These are phyloP conservation scores for Heterohyrax brucei DNA, from an alignment of 2,797 vertebrate genomes.

Conservation along the genomic window DNA sequence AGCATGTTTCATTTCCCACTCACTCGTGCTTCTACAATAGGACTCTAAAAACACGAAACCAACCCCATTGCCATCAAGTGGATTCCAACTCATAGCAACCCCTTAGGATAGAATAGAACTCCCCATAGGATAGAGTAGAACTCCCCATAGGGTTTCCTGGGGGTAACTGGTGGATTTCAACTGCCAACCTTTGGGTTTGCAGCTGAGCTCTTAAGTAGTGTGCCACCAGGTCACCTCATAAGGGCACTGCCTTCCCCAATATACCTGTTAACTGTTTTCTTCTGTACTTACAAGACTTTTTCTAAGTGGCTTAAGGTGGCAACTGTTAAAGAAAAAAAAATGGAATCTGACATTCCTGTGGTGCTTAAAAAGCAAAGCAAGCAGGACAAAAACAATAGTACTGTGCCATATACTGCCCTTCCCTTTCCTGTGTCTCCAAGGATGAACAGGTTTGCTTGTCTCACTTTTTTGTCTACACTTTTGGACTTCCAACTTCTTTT, in stretches of 20 bases:
- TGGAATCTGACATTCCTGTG: background rate
- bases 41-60: background rate
- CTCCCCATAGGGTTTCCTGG: no score
- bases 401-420: background rate
- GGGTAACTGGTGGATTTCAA: no score
- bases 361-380: conserved; percentile 48
- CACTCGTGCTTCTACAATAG: background rate
- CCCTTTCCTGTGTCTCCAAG: background rate
- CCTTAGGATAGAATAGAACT: no score
- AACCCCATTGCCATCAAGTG: no score
- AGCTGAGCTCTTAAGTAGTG: no score
- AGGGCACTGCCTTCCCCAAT: background rate
- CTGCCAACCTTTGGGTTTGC: no score
- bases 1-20: conserved; percentile 36
- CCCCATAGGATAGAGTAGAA: no score
- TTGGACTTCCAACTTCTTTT: background rate
- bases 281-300: conserved; percentile 4
- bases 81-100: no score
- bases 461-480: background rate
- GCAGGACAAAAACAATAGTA: background rate
- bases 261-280: background rate
- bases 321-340: background rate
- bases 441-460: background rate
- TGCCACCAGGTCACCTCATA: background rate
- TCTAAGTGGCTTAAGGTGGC: background rate